Base-by-base conservation (phyloP, 2,888 invertebrate species). In the Dryococelus australis region DNA sequence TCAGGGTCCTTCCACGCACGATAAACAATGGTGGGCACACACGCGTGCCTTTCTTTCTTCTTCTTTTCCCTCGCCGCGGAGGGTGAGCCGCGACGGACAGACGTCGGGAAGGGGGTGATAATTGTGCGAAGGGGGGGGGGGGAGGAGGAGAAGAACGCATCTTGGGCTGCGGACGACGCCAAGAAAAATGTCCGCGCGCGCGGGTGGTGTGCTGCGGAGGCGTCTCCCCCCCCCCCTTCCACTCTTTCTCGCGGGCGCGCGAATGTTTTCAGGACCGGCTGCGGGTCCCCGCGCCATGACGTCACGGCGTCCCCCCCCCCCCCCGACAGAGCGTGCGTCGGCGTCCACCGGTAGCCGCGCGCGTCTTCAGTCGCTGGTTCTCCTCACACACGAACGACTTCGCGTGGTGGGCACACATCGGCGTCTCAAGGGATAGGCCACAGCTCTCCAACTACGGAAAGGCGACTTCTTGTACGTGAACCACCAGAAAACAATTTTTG, bases 361-460 rank as follows among this genome's bases (percentile, higher is more conserved):
- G 16, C 83, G 83, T 83, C 85, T 85, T 53, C 43, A 20, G 47
- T 27, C 85, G 84, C 80, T 53, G 51, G n/a, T 47, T 24, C 65
- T n/a, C n/a, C 65, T 65, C 78, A 81, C 88, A 88, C 86, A 88
- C 88, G 88, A 88, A 88, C 88, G 86, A 88, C 85, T 86, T 28
- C 85, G 80, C 86, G 86, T 85, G 87, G 80, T 85, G 87, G 81
- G 85, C 65, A 83, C 65, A 85, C 88, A 84, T 24, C 26, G 78
- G 79, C 35, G 86, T 43, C 35, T 83, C 83, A 35, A 28, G 43
- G 43, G 83, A 16, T 35, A 28, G 83, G 35, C 83, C 43, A 83
- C 65, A 65, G 65, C 83, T 83, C 43, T 35, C 28, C 28, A 83
- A 28, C 28, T 35, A 35, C 28, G 83, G 28, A 83, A 80, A 35